phyloP scores from a whole-genome alignment of 2,113 vertebrate species.

The Telmatochromis brichardi region DNA sequence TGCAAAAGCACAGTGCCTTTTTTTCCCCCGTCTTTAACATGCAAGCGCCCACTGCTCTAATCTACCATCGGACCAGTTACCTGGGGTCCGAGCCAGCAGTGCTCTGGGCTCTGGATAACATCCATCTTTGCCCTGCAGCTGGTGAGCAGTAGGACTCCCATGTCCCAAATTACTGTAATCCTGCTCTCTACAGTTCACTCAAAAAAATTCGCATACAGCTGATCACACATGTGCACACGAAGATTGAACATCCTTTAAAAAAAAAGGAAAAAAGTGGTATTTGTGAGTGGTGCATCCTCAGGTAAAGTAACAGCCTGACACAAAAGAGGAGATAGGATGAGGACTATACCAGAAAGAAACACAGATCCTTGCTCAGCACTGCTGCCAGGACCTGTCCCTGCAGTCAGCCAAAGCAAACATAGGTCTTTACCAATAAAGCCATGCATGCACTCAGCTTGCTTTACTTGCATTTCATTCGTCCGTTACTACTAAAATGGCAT shows the following conservation, averaged over 20 bases:
- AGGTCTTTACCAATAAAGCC: background rate
- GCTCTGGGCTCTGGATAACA: conserved; percentile 29
- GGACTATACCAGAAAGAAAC: background rate
- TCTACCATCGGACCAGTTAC: conserved; percentile 16
- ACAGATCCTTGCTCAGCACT: background rate
- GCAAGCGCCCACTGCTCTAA: background rate
- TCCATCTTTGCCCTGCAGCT: conserved; percentile 46
- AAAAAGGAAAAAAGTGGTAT: background rate
- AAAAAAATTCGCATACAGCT: background rate
- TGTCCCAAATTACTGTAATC: conserved; percentile 46
- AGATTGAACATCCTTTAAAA: background rate
- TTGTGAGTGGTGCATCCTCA: background rate
- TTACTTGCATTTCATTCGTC: background rate
- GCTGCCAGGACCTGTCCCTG: background rate
- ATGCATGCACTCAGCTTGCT: background rate
- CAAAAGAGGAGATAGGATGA: background rate
- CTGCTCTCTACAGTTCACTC: background rate
- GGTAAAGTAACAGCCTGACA: background rate
- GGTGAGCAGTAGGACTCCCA: conserved; percentile 3
- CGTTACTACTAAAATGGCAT: background rate
- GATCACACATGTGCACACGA: background rate
- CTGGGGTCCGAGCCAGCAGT: conserved; percentile 36
- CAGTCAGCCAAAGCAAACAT: background rate
- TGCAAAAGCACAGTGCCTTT: background rate
- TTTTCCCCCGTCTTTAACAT: background rate